These are phyloP conservation scores for Passerculus sandwichensis DNA, from an alignment of 2,797 vertebrate species.

Conservation along the genomic window DNA sequence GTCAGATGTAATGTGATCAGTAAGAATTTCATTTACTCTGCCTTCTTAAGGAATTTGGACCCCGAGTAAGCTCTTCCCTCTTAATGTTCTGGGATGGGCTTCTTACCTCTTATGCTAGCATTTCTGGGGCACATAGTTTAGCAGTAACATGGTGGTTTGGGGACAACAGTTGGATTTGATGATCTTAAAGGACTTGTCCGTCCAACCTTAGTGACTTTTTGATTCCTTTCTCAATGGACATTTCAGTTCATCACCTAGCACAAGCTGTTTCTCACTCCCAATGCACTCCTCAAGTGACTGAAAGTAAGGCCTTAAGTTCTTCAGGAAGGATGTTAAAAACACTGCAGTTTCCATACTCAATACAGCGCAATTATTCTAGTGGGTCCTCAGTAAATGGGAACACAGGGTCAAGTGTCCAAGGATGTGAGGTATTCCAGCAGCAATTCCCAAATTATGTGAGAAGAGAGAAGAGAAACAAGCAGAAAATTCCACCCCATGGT, in stretches of 20 bases:
- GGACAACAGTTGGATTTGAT: neutral
- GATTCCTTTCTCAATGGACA: neutral
- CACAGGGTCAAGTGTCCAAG: neutral
- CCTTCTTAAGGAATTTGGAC: neutral
- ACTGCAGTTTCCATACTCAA: accelerated
- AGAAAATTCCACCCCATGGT: neutral
- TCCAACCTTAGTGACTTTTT: neutral
- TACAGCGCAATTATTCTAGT: neutral
- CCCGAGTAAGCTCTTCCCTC: neutral
- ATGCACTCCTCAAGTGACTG: neutral
- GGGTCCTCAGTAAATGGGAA: neutral
- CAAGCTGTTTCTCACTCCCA: neutral
- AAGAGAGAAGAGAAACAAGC: neutral
- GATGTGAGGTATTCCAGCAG: neutral
- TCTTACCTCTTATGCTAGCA: neutral
- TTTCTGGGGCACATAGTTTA: neutral
- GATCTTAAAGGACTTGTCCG: neutral
- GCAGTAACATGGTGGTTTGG: too few species aligned
- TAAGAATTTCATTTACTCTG: neutral
- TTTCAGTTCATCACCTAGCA: neutral
- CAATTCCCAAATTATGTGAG: neutral
- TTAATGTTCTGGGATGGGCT: neutral
- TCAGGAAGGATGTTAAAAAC: neutral
- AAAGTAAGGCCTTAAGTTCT: neutral
- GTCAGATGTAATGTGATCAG: neutral